Conservation (phyloP, 1,140 invertebrate genomes). For the Drosophila bocqueti region DNA sequence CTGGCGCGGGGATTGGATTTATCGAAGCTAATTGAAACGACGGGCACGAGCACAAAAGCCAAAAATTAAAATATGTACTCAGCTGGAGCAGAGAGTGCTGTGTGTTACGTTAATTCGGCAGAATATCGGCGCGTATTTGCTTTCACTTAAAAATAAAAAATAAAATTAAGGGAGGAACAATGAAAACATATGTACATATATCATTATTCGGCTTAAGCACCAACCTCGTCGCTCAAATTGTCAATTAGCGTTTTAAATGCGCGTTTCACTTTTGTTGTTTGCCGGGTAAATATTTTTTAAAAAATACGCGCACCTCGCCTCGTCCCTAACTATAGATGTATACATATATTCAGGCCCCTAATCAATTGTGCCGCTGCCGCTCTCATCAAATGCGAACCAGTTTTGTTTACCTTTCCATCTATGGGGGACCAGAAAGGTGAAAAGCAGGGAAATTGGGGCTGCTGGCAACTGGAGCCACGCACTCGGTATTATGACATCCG, state of each 20-base stretch:
- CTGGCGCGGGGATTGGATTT: constrained; percentile 48
- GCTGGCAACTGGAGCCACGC: constrained; percentile 26
- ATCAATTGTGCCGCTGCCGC: constrained; percentile 45
- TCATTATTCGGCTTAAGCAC: constrained; percentile 43
- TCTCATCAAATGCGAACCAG: constrained; percentile 42
- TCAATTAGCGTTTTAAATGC: constrained; percentile 58
- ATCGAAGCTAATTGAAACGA: constrained; percentile 56
- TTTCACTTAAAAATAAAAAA: constrained; percentile 29
- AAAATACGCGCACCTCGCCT: constrained; percentile 19
- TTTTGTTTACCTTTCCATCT: constrained; percentile 30
- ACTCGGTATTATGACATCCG: constrained; percentile 26
- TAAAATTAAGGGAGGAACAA: constrained; percentile 1
- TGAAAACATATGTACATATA: constrained; percentile 36
- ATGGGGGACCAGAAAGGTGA: constrained; percentile 7
- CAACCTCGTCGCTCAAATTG: constrained; percentile 54
- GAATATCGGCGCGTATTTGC: constrained; percentile 31
- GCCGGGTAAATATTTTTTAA: constrained; percentile 52
- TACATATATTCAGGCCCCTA: constrained; percentile 18
- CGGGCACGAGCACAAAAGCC: constrained; percentile 43
- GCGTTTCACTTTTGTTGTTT: constrained; percentile 54
- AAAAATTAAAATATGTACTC: constrained; percentile 76
- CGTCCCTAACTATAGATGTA: constrained; percentile 21
- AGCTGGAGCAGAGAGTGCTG: constrained; percentile 43
- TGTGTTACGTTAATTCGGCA: constrained; percentile 55
- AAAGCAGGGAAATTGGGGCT: constrained; percentile 33